phyloP scores from a whole-genome alignment of 2,113 vertebrate species.

The Pseudorhombus dupliciocellatus region DNA sequence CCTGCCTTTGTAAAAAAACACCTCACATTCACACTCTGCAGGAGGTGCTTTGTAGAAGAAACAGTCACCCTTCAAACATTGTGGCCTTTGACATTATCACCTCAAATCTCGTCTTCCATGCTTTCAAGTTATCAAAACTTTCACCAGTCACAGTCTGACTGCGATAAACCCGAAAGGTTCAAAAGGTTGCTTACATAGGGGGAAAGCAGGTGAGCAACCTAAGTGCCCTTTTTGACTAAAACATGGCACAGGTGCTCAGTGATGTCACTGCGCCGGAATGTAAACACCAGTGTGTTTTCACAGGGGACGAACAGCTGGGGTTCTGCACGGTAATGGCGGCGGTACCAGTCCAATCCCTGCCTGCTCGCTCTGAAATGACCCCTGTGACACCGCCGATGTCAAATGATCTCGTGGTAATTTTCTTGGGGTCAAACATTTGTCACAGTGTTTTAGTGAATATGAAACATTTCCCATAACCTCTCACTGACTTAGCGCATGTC shows the following conservation, averaged over 20 bases:
- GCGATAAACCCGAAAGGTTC: constrained; percentile 45
- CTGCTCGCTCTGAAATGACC: constrained; percentile 29
- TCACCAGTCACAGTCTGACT: constrained; percentile 22
- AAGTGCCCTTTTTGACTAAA: constrained; percentile 45
- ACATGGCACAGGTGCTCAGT: constrained; percentile 68
- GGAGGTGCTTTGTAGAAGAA: constrained; percentile 17
- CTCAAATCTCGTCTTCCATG: constrained; percentile 19
- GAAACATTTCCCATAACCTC: constrained; percentile 45
- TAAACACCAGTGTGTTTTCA: constrained; percentile 70
- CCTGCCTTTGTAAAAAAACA: too few relatives aligned
- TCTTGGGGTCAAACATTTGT: constrained; percentile 52
- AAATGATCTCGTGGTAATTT: constrained; percentile 55
- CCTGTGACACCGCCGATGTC: constrained; percentile 44
- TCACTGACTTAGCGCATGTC: constrained; percentile 25
- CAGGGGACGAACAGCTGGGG: constrained; percentile 58
- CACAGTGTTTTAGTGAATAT: constrained; percentile 31
- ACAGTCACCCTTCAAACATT: constrained; percentile 6
- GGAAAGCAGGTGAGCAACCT: constrained; percentile 64
- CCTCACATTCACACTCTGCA: neutral
- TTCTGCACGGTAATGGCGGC: constrained; percentile 43
- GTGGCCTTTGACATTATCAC: constrained; percentile 19
- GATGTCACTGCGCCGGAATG: constrained; percentile 66
- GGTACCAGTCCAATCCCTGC: constrained; percentile 45
- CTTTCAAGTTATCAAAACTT: constrained; percentile 46
- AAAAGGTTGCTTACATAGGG: constrained; percentile 59